A percentile compares a stretch with the other conserved stretches of the same genome.
Conservation (phyloP, 2,797 vertebrate species). For the Myiothlypis chrysogaster region DNA sequence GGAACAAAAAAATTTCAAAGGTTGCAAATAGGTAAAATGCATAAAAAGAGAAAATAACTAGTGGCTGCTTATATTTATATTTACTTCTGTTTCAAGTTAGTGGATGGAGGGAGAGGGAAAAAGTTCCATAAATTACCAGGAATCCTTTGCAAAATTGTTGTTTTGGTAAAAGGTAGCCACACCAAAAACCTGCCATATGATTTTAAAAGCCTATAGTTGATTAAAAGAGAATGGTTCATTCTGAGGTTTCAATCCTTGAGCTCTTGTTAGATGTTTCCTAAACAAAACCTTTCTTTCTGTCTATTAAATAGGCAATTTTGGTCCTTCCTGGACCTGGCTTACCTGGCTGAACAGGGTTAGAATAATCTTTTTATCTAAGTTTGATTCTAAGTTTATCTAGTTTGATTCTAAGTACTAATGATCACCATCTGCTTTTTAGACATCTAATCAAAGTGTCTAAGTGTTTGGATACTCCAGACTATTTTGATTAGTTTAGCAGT, state of each 20-base stretch:
- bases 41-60: not conserved
- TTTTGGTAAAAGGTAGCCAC: not conserved
- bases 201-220: not conserved
- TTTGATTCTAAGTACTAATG: not conserved
- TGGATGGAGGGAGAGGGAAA: not conserved
- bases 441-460: not conserved
- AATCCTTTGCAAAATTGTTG: not conserved
- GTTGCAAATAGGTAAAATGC: not conserved
- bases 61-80: not conserved
- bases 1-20: not conserved
- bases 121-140: not conserved
- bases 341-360: not conserved
- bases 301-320: not conserved
- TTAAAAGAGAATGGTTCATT: not conserved
- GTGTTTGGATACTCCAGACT: not conserved
- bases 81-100: not conserved
- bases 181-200: not conserved
- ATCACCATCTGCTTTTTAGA: not conserved
- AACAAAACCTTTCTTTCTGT: not conserved
- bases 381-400: not conserved
- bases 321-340: not conserved
- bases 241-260: not conserved
- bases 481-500: not conserved
- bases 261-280: not conserved
- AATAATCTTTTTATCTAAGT: not conserved